phyloP scores from a whole-genome alignment of 2,113 vertebrate species.

The Sinocyclocheilus anshuiensis region DNA sequence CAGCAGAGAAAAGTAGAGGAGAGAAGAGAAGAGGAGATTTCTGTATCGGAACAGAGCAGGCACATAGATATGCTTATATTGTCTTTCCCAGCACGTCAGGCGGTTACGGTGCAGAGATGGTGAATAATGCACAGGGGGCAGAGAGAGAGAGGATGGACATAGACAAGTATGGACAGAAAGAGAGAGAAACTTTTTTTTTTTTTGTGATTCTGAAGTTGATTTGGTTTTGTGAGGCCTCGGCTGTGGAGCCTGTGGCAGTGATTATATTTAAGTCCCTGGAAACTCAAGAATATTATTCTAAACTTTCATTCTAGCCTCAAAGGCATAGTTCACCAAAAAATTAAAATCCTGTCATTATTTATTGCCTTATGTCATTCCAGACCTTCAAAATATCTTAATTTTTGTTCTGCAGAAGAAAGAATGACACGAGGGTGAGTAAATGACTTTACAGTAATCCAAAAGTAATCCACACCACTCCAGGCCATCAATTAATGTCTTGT shows the following conservation, averaged over 20 bases:
- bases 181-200: conserved; percentile 18
- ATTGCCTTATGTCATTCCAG: neutral
- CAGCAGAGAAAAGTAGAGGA: neutral
- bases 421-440: neutral
- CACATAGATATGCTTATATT: conserved; percentile 15
- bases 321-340: neutral
- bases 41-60: conserved; percentile 3
- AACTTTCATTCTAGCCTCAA: neutral
- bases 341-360: neutral
- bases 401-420: neutral
- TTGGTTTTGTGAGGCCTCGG: conserved; percentile 7
- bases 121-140: conserved; percentile 53
- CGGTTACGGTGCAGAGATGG: conserved; percentile 43
- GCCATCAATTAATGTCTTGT: no score
- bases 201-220: neutral
- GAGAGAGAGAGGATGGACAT: neutral
- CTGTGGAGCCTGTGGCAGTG: neutral
- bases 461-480: neutral
- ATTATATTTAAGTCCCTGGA: neutral
- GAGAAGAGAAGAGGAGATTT: neutral
- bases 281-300: conserved; percentile 10
- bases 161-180: conserved; percentile 13
- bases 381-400: neutral
- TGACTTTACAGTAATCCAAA: neutral
- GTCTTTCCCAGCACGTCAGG: conserved; percentile 37